Conservation (phyloP, 2,113 vertebrate species). For the Talpa occidentalis region DNA sequence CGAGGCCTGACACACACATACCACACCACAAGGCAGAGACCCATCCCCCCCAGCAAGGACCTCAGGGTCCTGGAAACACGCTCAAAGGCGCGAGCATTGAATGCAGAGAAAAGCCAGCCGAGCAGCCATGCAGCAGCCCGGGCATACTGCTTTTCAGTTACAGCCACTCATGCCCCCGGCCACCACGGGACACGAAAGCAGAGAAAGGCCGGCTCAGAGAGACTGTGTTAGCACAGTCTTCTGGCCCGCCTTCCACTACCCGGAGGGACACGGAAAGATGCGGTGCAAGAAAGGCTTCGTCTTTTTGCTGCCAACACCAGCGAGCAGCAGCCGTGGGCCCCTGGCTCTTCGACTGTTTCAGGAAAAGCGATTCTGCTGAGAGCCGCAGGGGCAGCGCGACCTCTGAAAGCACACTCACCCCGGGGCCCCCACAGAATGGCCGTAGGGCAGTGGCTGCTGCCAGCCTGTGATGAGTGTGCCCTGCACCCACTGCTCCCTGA, state of each 20-base stretch:
- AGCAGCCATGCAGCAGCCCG: not conserved
- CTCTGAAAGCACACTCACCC: not conserved
- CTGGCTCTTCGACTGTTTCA: not conserved
- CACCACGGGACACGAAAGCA: not conserved
- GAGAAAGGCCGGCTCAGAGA: not conserved
- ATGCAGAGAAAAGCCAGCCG: constrained; percentile 24
- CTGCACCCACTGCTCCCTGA: not conserved
- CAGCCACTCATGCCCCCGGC: not conserved
- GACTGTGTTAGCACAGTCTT: not conserved
- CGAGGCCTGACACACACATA: too few species aligned
- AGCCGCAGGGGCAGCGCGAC: not conserved
- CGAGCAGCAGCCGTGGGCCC: too few species aligned
- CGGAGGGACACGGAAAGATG: not conserved
- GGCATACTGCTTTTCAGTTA: not conserved
- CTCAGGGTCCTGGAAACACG: not conserved
- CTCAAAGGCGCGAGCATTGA: not conserved
- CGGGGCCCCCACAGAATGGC: not conserved
- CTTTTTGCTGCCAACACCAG: not conserved
- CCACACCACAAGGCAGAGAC: not conserved
- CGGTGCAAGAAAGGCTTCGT: not conserved
- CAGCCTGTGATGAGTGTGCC: not conserved
- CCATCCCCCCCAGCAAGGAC: not conserved
- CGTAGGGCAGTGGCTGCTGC: not conserved
- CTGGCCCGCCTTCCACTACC: too few species aligned
- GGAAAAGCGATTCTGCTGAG: not conserved